Percentiles rank a stretch among this genome's conserved stretches.
phyloP scores from a whole-genome alignment of 35 echinoderm and acorn worm species.

The Apostichopus parvimensis region DNA sequence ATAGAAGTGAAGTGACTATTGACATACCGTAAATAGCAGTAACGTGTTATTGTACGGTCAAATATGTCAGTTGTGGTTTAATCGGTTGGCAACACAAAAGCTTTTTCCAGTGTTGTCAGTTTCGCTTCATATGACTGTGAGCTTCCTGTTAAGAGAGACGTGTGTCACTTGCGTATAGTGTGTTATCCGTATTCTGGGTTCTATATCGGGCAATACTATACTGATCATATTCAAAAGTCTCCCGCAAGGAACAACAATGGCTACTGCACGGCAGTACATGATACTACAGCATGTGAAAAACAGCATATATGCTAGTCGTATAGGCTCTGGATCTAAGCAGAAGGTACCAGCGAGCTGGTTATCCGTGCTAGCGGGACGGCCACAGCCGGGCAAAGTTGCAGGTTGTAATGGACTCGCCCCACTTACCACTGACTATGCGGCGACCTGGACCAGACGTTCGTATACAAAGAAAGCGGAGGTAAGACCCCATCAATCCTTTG shows the following conservation, averaged over 20 bases:
- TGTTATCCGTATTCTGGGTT: too few species aligned
- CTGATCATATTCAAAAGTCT: too few species aligned
- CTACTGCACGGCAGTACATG: constrained; percentile 28
- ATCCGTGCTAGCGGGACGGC: not conserved
- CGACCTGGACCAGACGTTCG: constrained; percentile 20
- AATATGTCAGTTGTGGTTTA: too few species aligned
- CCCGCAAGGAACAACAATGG: not conserved
- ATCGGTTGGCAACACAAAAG: too few species aligned
- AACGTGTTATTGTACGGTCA: too few species aligned
- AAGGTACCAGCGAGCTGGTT: not conserved
- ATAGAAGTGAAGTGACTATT: too few species aligned
- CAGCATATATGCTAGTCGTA: constrained; percentile 33
- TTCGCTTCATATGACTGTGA: too few species aligned
- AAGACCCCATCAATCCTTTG: constrained; percentile 7
- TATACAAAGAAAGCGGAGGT: not conserved
- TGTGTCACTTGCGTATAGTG: too few species aligned
- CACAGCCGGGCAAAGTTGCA: not conserved
- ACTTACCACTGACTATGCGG: not conserved
- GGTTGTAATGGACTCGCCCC: not conserved
- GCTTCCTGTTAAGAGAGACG: too few species aligned
- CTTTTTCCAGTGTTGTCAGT: too few species aligned
- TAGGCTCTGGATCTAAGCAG: constrained; percentile 28
- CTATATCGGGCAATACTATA: too few species aligned
- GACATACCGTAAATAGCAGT: too few species aligned
- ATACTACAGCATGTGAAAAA: constrained; percentile 29